phyloP scores from a whole-genome alignment of 2,113 vertebrate genomes.

The Grus americana region DNA sequence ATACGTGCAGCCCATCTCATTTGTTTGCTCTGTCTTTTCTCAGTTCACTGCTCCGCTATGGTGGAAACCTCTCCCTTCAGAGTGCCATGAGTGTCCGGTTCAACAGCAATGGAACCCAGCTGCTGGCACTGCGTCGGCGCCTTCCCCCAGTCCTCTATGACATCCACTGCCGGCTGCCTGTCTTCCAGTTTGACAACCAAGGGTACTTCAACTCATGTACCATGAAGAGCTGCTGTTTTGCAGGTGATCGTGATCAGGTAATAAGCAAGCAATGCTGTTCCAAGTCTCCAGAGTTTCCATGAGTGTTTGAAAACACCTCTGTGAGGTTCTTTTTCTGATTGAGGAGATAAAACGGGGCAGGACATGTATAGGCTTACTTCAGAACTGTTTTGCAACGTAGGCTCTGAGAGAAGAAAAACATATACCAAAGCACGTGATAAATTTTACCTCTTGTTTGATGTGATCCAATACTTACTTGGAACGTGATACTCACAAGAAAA shows the following conservation, averaged over 20 bases:
- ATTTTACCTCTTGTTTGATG: background rate
- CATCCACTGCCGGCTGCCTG: constrained; percentile 94
- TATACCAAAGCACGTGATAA: background rate
- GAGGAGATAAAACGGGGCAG: background rate
- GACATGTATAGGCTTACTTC: background rate
- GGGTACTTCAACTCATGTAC: constrained; percentile 99
- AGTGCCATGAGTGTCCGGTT: constrained; percentile 99
- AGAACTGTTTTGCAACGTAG: background rate
- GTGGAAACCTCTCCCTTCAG: constrained; percentile 94
- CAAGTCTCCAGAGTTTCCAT: background rate
- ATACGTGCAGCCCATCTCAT: rapidly evolving
- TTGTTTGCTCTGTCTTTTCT: background rate
- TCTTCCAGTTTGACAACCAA: constrained; percentile 99
- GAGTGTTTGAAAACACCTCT: background rate
- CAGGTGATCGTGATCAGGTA: constrained; percentile 96
- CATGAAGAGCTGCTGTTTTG: constrained; percentile 99
- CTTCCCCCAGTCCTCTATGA: constrained; percentile 96
- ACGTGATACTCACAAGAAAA: background rate
- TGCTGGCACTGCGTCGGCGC: constrained; percentile 91
- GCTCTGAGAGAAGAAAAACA: background rate
- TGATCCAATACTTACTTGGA: background rate
- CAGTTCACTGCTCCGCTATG: constrained; percentile 93
- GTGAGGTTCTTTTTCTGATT: background rate
- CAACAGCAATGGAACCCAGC: constrained; percentile 95
- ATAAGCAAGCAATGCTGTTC: background rate